Base-by-base conservation (phyloP, 2,888 invertebrate species). In the Caenorhabditis auriculariae region DNA sequence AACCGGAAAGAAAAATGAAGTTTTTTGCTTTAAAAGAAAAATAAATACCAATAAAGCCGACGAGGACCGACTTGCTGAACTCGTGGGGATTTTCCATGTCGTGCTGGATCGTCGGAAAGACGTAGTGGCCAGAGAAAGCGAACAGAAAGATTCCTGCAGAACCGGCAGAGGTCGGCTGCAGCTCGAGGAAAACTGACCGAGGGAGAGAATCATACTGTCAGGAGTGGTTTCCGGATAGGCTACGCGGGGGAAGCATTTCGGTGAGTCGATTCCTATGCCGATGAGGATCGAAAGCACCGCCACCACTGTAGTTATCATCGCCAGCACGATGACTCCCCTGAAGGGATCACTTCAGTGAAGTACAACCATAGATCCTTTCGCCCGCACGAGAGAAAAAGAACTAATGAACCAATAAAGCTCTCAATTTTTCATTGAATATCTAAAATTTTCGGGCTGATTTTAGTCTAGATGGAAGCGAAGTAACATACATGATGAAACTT, bases 41-140 rank as follows among this genome's bases (percentile, higher is more conserved):
- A 29, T 6, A 3, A 15, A 51, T 41, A 54, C 56, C 66, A 7
- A 67, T 47, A 55, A 80, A 80, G 42, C 77, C 78, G 29, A 67
- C 57, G 21, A 78, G 37, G 24, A 91, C 87, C 0, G 91, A 90
- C 75, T 85, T 85, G 69, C 88, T 87, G 66, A 93, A 88, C 75
- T 89, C 87, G 1, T 86, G 83, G 65, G 90, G 89, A 63, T 89
- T 87, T 66, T 87, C 87, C 93, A 93, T 93, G 82, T 93, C 93
- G 64, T 92, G 89, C 84, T 92, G 92, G 48, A 93, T 88, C 0
- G 92, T 92, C 69, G 93, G 87, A 77, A 93, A 86, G 78, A 78
- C 78, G 48, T 68, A 75, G 56, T 78, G 78, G 21, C 79, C 80
- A 26, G 77, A 78, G 57, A 80, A 80, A 9, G 77, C 70, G 57